phyloP scores from a whole-genome alignment of 2,797 vertebrate species.

The Diplodus puntazzo region DNA sequence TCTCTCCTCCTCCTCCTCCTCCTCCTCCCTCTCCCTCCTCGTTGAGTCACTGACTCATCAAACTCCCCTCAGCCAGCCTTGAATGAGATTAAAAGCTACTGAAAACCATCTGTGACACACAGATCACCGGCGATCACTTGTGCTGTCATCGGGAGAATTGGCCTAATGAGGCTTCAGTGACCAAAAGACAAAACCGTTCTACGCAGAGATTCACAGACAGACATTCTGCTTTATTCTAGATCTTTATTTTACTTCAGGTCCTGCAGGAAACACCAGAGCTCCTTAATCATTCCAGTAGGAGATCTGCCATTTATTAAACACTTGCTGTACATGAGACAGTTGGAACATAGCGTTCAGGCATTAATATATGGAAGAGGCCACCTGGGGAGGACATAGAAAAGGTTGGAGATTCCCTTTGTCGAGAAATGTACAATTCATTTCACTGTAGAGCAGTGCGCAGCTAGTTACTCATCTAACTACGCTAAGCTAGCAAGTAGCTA shows the following conservation, averaged over 20 bases:
- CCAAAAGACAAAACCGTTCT: constrained; percentile 1
- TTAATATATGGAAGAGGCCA: neutral
- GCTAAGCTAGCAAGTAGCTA: neutral
- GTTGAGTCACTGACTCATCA: constrained; percentile 54
- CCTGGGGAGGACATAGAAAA: neutral
- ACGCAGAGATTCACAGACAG: neutral
- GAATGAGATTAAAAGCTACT: constrained; percentile 32
- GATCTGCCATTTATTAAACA: neutral
- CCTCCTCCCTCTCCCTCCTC: neutral
- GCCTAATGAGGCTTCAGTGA: constrained; percentile 19
- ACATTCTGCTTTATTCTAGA: neutral
- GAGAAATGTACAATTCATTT: neutral
- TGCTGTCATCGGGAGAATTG: constrained; percentile 17
- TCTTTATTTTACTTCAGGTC: neutral
- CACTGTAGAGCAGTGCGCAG: neutral
- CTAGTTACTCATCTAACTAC: neutral
- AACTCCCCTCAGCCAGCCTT: constrained; percentile 51
- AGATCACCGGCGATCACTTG: constrained; percentile 26
- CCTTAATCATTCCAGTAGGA: neutral
- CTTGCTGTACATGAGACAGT: neutral
- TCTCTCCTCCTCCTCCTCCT: neutral
- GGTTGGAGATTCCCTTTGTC: neutral
- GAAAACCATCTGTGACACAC: constrained; percentile 33
- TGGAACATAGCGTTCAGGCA: neutral
- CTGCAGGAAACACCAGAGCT: neutral